Percentiles rank a stretch among this genome's conserved stretches.
phyloP scores from a whole-genome alignment of 2,888 invertebrate species.

The Tridacna gigas region DNA sequence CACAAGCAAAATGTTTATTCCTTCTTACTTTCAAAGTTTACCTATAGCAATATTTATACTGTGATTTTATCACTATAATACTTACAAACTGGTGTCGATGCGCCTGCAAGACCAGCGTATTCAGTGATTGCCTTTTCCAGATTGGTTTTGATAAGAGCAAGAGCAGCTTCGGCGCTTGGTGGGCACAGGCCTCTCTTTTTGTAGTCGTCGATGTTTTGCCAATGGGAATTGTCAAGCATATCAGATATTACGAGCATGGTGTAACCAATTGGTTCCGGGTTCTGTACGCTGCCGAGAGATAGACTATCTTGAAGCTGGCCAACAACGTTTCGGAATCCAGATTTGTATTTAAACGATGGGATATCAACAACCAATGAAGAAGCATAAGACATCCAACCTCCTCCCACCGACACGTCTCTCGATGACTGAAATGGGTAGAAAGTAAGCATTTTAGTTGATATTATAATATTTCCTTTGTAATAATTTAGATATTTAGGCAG shows the following conservation, averaged over 20 bases:
- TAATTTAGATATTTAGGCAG: too few species aligned
- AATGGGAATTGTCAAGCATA: conserved; percentile 51
- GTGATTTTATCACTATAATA: background rate
- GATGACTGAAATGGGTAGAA: conserved; percentile 47
- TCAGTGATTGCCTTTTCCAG: conserved; percentile 59
- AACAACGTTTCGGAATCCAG: conserved; percentile 51
- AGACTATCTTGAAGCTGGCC: conserved; percentile 55
- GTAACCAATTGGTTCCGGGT: conserved; percentile 60
- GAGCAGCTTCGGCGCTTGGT: conserved; percentile 57
- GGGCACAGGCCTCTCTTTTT: conserved; percentile 58
- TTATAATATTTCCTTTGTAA: too few species aligned
- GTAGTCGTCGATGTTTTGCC: conserved; percentile 61
- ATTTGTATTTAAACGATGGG: conserved; percentile 53
- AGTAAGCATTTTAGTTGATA: too few species aligned
- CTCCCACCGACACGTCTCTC: conserved; percentile 57
- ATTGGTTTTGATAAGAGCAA: conserved; percentile 39
- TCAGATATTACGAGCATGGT: conserved; percentile 51
- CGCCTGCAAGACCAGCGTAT: conserved; percentile 48
- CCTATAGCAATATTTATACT: too few species aligned
- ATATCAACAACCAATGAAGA: conserved; percentile 61
- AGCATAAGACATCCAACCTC: conserved; percentile 58
- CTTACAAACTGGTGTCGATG: conserved; percentile 52
- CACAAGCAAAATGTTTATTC: too few species aligned
- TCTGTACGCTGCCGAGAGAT: conserved; percentile 47
- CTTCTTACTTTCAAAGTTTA: too few species aligned